These are phyloP conservation scores for Eulemur macaco DNA, from an alignment of 2,113 vertebrate genomes.

Conservation along the genomic window DNA sequence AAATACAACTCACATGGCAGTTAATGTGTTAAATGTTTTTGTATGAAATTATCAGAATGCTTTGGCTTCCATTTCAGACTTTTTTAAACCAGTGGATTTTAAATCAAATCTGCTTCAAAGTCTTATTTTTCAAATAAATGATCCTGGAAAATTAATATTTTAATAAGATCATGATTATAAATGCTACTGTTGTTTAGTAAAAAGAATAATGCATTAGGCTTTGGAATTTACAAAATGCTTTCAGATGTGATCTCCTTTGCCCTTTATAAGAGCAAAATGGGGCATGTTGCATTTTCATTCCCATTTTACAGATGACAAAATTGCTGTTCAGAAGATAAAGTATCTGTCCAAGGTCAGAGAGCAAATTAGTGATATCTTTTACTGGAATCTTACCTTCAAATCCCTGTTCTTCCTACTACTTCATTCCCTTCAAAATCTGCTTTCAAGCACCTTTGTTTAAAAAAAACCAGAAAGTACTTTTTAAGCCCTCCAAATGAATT, in stretches of 20 bases:
- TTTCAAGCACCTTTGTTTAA: neutral
- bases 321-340: neutral
- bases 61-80: slow-evolving; percentile 11
- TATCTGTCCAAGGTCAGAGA: neutral
- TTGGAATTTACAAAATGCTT: neutral
- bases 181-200: neutral
- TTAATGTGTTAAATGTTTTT: neutral
- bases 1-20: too few relatives aligned
- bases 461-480: neutral
- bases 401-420: neutral
- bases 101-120: neutral
- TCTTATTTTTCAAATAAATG: slow-evolving; percentile 37
- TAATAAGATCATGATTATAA: slow-evolving; percentile 8
- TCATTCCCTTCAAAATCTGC: neutral
- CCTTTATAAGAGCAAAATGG: neutral
- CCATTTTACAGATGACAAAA: neutral
- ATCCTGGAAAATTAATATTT: neutral
- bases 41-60: neutral
- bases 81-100: slow-evolving; percentile 8
- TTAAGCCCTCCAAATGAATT: neutral
- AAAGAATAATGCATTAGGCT: neutral
- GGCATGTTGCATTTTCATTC: neutral
- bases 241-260: neutral
- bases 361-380: neutral
- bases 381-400: neutral